A percentile compares a stretch with the other conserved stretches of the same genome.
Conservation (phyloP, 2,113 vertebrate genomes). For the Ascaphus truei region DNA sequence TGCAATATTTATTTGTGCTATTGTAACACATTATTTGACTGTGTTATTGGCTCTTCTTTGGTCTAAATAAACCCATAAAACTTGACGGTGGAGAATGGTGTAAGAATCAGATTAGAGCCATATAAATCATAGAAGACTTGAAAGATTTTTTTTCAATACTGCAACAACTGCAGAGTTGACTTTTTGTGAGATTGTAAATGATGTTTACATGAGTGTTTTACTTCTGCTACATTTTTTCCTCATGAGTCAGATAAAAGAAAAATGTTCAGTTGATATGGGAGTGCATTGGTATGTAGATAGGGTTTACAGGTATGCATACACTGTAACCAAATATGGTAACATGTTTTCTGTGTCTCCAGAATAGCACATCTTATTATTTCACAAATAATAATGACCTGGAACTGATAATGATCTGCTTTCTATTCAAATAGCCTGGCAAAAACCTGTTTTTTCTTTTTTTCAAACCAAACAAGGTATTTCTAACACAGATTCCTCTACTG, state of each 20-base stretch:
- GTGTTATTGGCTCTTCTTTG: not conserved
- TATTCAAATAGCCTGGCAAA: not conserved
- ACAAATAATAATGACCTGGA: not conserved
- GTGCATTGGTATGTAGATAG: not conserved
- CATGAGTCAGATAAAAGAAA: not conserved
- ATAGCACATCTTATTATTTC: not conserved
- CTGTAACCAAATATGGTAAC: not conserved
- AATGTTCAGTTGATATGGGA: not conserved
- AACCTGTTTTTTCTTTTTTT: not conserved
- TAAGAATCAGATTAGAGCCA: not conserved
- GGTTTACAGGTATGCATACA: not conserved
- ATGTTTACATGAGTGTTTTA: not conserved
- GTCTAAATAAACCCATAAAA: not conserved
- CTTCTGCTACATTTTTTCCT: not conserved
- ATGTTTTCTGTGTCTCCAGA: not conserved
- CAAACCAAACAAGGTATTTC: slow-evolving; percentile 4
- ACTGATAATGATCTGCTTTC: not conserved
- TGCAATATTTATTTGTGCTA: too few species aligned
- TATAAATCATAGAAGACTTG: not conserved
- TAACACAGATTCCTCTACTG: not conserved
- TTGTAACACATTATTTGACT: too few species aligned
- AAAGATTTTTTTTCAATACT: not conserved
- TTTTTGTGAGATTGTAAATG: not conserved
- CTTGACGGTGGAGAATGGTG: not conserved
- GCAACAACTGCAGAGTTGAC: not conserved